Conservation (phyloP, 2,888 invertebrate genomes). For the Autographa pulchrina region DNA sequence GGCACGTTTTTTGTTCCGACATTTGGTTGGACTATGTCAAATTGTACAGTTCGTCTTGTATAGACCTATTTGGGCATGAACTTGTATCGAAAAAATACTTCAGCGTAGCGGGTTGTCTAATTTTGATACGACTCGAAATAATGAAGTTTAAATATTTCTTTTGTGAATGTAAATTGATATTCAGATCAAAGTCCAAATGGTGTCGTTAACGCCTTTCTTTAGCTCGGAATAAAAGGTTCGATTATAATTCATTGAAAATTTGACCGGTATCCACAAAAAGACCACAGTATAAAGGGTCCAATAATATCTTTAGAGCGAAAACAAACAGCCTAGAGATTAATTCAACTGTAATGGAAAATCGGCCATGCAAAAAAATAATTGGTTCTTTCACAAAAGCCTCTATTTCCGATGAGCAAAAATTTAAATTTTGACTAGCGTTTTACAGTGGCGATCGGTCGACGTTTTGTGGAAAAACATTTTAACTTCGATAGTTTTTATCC, state of each 20-base stretch:
- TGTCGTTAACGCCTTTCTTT: not conserved
- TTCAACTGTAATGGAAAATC: constrained; percentile 80
- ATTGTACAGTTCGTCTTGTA: constrained; percentile 45
- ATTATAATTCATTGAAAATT: constrained; percentile 41
- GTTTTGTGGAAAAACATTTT: constrained; percentile 23
- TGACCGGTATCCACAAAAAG: constrained; percentile 51
- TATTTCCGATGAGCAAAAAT: constrained; percentile 76
- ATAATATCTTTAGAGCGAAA: constrained; percentile 71
- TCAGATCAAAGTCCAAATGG: not conserved
- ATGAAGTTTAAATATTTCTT: not conserved
- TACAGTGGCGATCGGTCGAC: constrained; percentile 27
- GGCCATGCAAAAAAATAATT: constrained; percentile 86
- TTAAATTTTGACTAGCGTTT: constrained; percentile 64
- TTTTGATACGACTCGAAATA: not conserved
- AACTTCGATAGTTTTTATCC: not conserved
- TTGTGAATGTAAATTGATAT: not conserved
- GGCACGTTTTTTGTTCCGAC: constrained; percentile 53
- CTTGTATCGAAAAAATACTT: constrained; percentile 8
- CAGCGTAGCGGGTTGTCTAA: not conserved
- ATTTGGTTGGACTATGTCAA: constrained; percentile 40
- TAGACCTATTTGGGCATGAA: constrained; percentile 26
- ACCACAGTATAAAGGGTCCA: constrained; percentile 50
- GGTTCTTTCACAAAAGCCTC: constrained; percentile 78
- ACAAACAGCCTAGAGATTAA: constrained; percentile 77
- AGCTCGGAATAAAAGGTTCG: constrained; percentile 12